Percentiles rank a stretch among this genome's conserved stretches.
Evolutionary conservation across 2,113 vertebrate genomes (phyloP).

Genomic region (Strix uralensis): DNA sequence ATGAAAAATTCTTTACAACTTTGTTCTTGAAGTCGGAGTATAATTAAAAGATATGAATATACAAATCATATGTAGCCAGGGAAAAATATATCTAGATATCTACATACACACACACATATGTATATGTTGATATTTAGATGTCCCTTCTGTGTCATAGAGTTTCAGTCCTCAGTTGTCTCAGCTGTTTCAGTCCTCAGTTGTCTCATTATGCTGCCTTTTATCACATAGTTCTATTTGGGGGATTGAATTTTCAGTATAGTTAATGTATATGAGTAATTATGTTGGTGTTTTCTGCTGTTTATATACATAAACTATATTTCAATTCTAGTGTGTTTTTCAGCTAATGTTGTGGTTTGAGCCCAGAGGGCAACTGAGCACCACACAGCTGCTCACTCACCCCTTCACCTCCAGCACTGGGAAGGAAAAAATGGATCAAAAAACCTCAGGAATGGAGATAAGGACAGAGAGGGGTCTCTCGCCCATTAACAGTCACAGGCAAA

Average conservation of each 20-base stretch:
- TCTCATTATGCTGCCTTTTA: background rate
- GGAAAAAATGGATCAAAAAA: too few relatives aligned
- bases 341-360: background rate
- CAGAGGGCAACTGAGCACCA: too few relatives aligned
- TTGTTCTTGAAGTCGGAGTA: background rate
- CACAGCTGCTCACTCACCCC: too few relatives aligned
- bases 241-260: background rate
- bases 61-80: background rate
- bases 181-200: background rate
- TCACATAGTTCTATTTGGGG: background rate
- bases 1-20: background rate
- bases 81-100: background rate
- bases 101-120: accelerated
- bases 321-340: background rate
- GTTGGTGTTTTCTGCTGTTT: background rate
- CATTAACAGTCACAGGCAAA: too few relatives aligned
- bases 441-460: too few relatives aligned
- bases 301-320: background rate
- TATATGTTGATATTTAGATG: background rate
- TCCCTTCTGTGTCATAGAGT: background rate
- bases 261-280: background rate
- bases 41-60: background rate
- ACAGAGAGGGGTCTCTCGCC: too few relatives aligned
- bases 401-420: too few relatives aligned
- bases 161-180: background rate